Percentiles rank a stretch among this genome's conserved stretches.
Evolutionary conservation across 53 echinoderm and acorn worm species (phyloP).

Genomic region (Paracentrotus lividus): DNA sequence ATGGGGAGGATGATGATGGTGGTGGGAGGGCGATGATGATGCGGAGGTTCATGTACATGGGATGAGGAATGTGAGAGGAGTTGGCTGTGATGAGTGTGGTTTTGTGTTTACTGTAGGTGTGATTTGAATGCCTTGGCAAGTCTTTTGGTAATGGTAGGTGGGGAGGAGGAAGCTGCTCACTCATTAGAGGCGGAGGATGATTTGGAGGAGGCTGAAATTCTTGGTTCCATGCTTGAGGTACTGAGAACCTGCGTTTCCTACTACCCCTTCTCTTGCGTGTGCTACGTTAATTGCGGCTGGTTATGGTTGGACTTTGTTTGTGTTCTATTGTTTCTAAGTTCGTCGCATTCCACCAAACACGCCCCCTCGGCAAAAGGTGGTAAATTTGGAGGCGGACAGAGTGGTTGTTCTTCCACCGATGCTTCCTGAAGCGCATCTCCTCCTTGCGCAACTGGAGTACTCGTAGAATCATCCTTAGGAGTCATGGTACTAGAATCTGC

Average conservation of each 20-base stretch:
- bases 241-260: too few relatives aligned
- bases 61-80: too few relatives aligned
- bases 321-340: background rate
- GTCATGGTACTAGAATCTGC: constrained; percentile 91
- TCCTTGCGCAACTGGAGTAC: background rate
- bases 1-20: background rate
- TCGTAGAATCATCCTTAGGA: constrained; percentile 61
- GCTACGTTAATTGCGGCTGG: background rate
- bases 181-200: background rate
- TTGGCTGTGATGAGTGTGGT: background rate
- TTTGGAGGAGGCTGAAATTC: constrained; percentile 7
- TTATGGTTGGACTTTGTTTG: background rate
- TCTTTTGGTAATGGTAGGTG: constrained; percentile 49
- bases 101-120: background rate
- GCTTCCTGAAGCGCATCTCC: background rate
- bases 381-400: constrained; percentile 34
- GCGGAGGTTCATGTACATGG: too few relatives aligned
- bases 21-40: constrained; percentile 38
- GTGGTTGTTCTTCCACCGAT: constrained; percentile 14
- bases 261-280: background rate
- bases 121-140: constrained; percentile 40
- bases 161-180: background rate
- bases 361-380: constrained; percentile 58
- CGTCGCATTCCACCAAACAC: constrained; percentile 33
- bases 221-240: too few relatives aligned